Evolutionary conservation across 2,113 vertebrate species (phyloP).

Genomic region (Amphiprion ocellaris): DNA sequence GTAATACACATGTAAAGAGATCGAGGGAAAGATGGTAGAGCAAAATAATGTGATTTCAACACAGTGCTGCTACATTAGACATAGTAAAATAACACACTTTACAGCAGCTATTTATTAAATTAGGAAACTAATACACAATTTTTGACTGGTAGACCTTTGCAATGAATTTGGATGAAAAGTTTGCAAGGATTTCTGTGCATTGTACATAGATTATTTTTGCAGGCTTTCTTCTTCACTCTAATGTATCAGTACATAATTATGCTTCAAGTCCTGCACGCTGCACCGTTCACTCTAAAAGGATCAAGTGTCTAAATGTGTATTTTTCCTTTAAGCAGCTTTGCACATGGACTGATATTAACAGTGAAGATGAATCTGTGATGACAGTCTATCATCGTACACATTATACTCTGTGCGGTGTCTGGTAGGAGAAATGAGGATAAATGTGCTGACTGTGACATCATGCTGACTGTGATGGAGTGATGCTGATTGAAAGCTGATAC

Average conservation of each 20-base stretch:
- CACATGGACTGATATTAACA: background rate
- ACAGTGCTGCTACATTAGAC: no score
- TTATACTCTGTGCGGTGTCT: background rate
- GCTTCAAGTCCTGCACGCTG: no score
- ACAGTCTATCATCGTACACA: background rate
- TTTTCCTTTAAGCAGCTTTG: constrained; percentile 13
- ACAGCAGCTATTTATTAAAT: no score
- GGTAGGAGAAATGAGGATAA: constrained; percentile 36
- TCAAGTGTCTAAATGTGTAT: background rate
- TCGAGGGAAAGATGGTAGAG: no score
- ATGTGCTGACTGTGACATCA: constrained; percentile 24
- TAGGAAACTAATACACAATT: no score
- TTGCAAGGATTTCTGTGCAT: background rate
- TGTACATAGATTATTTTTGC: constrained; percentile 7
- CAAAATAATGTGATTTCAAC: no score
- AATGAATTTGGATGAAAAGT: no score
- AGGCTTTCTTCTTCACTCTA: background rate
- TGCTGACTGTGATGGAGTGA: constrained; percentile 31
- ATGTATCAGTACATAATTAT: no score
- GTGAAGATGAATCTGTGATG: constrained; percentile 8
- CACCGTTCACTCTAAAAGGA: background rate
- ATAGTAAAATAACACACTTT: no score
- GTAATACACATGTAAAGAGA: background rate
- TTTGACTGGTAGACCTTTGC: no score
- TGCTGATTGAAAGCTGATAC: constrained; percentile 43